Conservation (phyloP, 1,140 invertebrate genomes). For the Metaphire vulgaris region DNA sequence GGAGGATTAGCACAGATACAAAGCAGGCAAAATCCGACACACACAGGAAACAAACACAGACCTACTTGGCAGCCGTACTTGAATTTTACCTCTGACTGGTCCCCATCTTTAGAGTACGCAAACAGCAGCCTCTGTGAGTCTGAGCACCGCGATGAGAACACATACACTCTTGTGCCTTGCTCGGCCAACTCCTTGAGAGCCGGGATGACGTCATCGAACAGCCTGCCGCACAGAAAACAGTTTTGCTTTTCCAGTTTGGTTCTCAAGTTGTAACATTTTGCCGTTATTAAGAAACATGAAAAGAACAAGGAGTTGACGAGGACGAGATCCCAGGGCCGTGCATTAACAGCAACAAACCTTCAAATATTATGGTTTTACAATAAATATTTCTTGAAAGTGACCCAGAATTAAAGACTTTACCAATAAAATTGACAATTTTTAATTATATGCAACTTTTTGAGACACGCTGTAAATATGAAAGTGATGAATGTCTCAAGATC, state of each 20-base stretch:
- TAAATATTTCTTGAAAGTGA: neutral
- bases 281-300: neutral
- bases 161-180: slow-evolving; percentile 65
- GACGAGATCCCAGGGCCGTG: neutral
- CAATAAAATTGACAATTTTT: too few species aligned
- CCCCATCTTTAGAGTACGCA: slow-evolving; percentile 65
- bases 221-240: slow-evolving; percentile 56
- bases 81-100: slow-evolving; percentile 61
- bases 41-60: neutral
- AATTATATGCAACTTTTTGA: too few species aligned
- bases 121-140: slow-evolving; percentile 84
- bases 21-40: neutral
- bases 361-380: neutral
- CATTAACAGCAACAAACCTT: neutral
- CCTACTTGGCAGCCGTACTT: neutral
- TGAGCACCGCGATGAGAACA: slow-evolving; percentile 86
- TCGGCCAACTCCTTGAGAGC: slow-evolving; percentile 65
- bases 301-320: neutral
- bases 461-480: too few species aligned
- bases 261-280: neutral
- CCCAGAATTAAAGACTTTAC: too few species aligned
- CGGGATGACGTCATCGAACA: slow-evolving; percentile 74
- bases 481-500: too few species aligned
- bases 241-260: neutral
- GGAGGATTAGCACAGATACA: slow-evolving; percentile 3